Evolutionary conservation across 2,888 invertebrate genomes (phyloP).

Genomic region (Trachelus troglodyta): DNA sequence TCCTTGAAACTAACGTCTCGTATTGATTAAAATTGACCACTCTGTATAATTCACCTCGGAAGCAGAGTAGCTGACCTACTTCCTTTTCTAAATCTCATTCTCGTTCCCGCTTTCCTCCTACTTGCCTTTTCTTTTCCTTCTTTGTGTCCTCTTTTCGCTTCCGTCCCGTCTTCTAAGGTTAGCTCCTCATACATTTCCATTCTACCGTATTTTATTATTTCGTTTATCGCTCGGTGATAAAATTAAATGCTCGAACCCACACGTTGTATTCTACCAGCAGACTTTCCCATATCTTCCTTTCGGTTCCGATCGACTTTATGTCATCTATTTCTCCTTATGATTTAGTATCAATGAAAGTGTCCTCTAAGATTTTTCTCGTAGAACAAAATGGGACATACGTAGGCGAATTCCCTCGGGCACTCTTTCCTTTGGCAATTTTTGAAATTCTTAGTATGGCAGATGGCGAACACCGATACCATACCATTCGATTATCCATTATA

Average conservation of each 20-base stretch:
- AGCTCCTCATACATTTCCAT: conserved; percentile 11
- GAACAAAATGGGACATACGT: no score
- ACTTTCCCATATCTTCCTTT: not conserved
- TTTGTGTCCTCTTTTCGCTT: conserved; percentile 6
- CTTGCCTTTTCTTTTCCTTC: not conserved
- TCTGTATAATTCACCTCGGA: no score
- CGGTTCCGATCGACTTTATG: not conserved
- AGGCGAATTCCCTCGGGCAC: no score
- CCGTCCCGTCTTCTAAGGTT: conserved; percentile 2
- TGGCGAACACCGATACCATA: no score
- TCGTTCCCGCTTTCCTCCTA: not conserved
- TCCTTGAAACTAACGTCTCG: no score
- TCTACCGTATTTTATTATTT: conserved; percentile 15
- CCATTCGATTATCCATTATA: no score
- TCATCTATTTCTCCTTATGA: not conserved
- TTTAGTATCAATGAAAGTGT: not conserved
- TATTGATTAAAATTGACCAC: no score
- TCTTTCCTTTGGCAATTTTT: no score
- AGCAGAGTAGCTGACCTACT: conserved; percentile 25
- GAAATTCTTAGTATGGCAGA: no score
- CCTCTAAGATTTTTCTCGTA: not conserved
- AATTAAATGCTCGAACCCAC: not conserved
- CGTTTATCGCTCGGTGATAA: conserved; percentile 13
- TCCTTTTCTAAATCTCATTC: conserved; percentile 4
- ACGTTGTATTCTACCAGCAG: not conserved